These are phyloP conservation scores for Hyperoplus immaculatus DNA, from an alignment of 2,797 vertebrate species.

Conservation along the genomic window DNA sequence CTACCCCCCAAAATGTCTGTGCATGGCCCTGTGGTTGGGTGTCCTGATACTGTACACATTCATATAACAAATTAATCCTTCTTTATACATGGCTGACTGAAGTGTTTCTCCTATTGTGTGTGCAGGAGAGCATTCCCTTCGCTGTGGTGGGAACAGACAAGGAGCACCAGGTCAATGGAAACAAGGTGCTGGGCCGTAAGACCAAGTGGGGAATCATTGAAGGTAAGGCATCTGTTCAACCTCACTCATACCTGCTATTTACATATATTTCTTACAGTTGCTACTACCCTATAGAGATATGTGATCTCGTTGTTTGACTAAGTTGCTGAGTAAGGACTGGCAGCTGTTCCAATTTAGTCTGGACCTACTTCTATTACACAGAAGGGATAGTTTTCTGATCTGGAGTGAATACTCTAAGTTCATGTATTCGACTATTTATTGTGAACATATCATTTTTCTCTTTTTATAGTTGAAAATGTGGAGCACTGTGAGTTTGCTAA, in stretches of 20 bases:
- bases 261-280: not conserved
- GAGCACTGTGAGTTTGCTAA: slow-evolving; percentile 94
- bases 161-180: slow-evolving; percentile 95
- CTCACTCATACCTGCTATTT: not conserved
- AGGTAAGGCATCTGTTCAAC: slow-evolving; percentile 82
- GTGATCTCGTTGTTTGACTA: too few relatives aligned
- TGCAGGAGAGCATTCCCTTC: slow-evolving; percentile 94
- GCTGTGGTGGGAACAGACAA: slow-evolving; percentile 95
- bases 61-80: not conserved
- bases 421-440: not conserved
- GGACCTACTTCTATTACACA: not conserved
- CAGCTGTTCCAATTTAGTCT: not conserved
- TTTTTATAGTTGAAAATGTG: slow-evolving; percentile 93
- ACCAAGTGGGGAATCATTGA: slow-evolving; percentile 98
- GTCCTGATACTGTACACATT: not conserved
- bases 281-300: too few relatives aligned
- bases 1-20: too few relatives aligned
- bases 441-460: not conserved
- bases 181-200: slow-evolving; percentile 93
- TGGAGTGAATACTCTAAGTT: not conserved
- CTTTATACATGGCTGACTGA: not conserved
- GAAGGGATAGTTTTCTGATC: not conserved
- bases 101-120: slow-evolving; percentile 1
- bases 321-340: too few relatives aligned
- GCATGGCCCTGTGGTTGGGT: too few relatives aligned